Evolutionary conservation across 2,113 vertebrate genomes (phyloP).

Genomic region (Strix aluco): DNA sequence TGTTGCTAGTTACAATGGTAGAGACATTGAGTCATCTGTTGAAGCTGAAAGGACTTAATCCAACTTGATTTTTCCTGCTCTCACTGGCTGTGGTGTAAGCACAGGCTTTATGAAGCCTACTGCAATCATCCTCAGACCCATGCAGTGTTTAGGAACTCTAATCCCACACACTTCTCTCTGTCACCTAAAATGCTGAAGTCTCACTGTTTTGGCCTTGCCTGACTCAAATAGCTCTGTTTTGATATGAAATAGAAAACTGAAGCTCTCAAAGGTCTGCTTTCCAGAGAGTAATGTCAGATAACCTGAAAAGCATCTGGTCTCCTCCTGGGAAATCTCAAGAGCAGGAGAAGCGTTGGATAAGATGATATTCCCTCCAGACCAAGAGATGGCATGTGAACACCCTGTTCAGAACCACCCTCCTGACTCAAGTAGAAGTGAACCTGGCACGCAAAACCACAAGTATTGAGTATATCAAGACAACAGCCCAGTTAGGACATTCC

Average conservation of each 20-base stretch:
- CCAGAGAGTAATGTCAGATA: neutral
- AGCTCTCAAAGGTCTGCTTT: neutral
- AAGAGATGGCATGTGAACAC: rapidly evolving
- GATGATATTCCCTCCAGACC: neutral
- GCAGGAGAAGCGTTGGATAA: neutral
- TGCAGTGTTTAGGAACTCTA: neutral
- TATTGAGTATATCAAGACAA: neutral
- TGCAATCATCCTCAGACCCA: neutral
- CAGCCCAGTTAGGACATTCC: neutral
- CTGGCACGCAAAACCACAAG: neutral
- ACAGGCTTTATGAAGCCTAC: neutral
- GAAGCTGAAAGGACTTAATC: neutral
- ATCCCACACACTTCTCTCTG: neutral
- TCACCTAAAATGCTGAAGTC: neutral
- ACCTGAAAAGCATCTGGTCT: neutral
- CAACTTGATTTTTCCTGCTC: neutral
- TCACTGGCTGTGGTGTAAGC: neutral
- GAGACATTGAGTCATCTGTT: neutral
- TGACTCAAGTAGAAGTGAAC: neutral
- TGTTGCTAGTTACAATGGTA: neutral
- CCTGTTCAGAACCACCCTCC: neutral
- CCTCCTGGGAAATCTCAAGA: neutral
- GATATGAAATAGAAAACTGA: neutral
- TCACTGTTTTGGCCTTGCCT: neutral
- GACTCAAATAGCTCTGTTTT: neutral